A percentile compares a stretch with the other conserved stretches of the same genome.
phyloP scores from a whole-genome alignment of 2,113 vertebrate species.

The Oncorhynchus clarkii region DNA sequence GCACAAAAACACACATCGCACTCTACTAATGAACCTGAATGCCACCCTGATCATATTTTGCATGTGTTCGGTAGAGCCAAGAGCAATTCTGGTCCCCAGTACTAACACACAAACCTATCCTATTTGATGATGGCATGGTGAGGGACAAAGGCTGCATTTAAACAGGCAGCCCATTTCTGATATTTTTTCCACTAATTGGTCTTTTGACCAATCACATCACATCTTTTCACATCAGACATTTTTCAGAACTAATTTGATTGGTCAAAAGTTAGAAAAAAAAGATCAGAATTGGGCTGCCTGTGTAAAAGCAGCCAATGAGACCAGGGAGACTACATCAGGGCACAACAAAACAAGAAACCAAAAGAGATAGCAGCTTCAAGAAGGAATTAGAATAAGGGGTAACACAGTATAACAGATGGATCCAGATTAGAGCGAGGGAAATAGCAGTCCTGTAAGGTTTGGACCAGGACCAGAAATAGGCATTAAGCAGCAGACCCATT shows the following conservation, averaged over 20 bases:
- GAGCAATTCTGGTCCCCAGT: not conserved
- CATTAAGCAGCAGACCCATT: constrained; percentile 34
- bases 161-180: not conserved
- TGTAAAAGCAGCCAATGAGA: not conserved
- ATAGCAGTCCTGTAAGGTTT: constrained; percentile 34
- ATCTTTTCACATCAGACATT: too few relatives aligned
- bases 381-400: constrained; percentile 23
- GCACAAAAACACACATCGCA: constrained; percentile 38
- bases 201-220: too few relatives aligned
- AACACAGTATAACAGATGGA: constrained; percentile 20
- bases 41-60: not conserved
- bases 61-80: not conserved
- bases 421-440: constrained; percentile 37
- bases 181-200: too few relatives aligned
- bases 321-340: not conserved
- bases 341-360: constrained; percentile 9
- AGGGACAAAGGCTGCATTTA: not conserved
- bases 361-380: constrained; percentile 35
- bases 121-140: not conserved
- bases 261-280: too few relatives aligned
- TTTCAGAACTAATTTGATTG: too few relatives aligned
- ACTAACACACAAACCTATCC: not conserved
- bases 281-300: too few relatives aligned
- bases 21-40: not conserved
- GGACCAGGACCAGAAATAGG: constrained; percentile 35